These are phyloP conservation scores for Drosophila sproati DNA, from an alignment of 1,140 invertebrate species.

Conservation along the genomic window DNA sequence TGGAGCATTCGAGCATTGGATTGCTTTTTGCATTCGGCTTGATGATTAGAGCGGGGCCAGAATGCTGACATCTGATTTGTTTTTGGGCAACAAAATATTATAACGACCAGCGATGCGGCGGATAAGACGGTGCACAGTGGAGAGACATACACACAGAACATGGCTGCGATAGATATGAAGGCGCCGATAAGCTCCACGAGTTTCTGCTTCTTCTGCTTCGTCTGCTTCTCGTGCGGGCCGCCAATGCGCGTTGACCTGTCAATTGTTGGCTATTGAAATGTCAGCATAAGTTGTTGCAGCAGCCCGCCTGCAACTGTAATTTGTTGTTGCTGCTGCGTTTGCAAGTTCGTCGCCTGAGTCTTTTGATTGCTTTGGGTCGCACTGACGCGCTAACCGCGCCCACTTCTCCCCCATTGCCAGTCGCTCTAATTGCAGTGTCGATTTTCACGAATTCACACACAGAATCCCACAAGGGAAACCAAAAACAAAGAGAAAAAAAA, in stretches of 20 bases:
- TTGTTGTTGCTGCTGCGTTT: slow-evolving; percentile 26
- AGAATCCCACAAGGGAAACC: slow-evolving; percentile 51
- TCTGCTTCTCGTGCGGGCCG: slow-evolving; percentile 37
- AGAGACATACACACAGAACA: slow-evolving; percentile 9
- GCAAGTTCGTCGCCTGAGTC: slow-evolving; percentile 80
- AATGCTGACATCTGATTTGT: slow-evolving; percentile 83
- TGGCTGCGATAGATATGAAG: slow-evolving; percentile 59
- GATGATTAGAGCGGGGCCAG: slow-evolving; percentile 65
- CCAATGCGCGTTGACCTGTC: slow-evolving; percentile 84
- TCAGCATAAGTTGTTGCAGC: slow-evolving; percentile 59
- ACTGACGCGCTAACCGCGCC: slow-evolving; percentile 35
- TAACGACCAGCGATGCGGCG: slow-evolving; percentile 78
- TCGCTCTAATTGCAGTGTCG: slow-evolving; percentile 79
- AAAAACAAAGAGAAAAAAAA: not conserved
- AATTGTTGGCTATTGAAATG: slow-evolving; percentile 84
- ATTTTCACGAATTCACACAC: slow-evolving; percentile 82
- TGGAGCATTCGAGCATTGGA: not conserved
- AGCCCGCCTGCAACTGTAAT: slow-evolving; percentile 41
- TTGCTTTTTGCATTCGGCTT: not conserved
- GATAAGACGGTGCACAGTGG: slow-evolving; percentile 21
- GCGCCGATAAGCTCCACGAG: slow-evolving; percentile 48
- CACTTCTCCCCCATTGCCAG: slow-evolving; percentile 40
- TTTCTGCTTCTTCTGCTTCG: slow-evolving; percentile 6
- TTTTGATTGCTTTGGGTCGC: slow-evolving; percentile 62
- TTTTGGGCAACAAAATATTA: slow-evolving; percentile 81